phyloP scores from a whole-genome alignment of 2,888 invertebrate species.

The Amblyteles armatorius region DNA sequence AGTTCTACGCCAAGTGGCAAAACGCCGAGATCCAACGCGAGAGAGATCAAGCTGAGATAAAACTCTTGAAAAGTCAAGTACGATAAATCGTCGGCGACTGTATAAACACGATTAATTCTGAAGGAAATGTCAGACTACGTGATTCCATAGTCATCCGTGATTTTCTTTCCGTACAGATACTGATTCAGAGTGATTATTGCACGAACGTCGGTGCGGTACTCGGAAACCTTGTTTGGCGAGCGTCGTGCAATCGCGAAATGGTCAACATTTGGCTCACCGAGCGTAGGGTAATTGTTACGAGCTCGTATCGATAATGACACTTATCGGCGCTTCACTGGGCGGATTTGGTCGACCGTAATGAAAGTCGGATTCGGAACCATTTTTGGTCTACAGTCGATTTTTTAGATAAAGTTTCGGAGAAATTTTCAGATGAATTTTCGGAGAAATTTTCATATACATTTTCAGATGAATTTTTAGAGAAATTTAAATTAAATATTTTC shows the following conservation, averaged over 20 bases:
- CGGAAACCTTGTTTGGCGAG: slow-evolving; percentile 83
- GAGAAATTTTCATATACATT: no score
- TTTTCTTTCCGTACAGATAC: slow-evolving; percentile 70
- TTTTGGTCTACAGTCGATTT: no score
- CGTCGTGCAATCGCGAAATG: slow-evolving; percentile 79
- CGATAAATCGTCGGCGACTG: slow-evolving; percentile 12
- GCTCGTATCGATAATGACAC: not conserved
- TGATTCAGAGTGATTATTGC: slow-evolving; percentile 82
- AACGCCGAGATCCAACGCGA: slow-evolving; percentile 59
- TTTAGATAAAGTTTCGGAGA: no score
- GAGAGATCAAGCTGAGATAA: slow-evolving; percentile 71
- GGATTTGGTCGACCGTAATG: no score
- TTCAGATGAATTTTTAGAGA: no score
- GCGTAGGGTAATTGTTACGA: slow-evolving; percentile 71
- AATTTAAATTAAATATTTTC: no score
- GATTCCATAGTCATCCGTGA: not conserved
- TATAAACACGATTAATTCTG: not conserved
- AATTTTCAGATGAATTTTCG: no score
- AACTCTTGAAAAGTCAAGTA: slow-evolving; percentile 76
- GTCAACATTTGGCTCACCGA: slow-evolving; percentile 79
- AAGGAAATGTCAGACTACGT: not conserved
- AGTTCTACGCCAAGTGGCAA: slow-evolving; percentile 70
- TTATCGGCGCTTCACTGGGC: no score
- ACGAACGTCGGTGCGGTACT: slow-evolving; percentile 82
- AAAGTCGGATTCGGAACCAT: no score